Evolutionary conservation across 2,113 vertebrate genomes (phyloP), one percentile per base, ranked within the genome.

Genomic region (Bos indicus): DNA sequence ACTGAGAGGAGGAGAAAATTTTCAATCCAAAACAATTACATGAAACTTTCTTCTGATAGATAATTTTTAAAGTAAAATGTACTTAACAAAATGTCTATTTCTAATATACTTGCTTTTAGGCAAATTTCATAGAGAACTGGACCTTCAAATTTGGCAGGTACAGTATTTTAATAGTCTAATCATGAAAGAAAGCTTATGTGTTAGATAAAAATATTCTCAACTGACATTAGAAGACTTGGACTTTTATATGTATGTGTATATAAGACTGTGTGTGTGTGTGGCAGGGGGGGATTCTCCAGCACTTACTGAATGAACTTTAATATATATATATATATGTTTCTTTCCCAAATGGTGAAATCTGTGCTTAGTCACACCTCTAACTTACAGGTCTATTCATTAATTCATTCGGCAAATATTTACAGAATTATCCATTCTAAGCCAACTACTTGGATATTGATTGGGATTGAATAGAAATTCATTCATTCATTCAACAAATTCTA

Each of bases 11-110:
- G 57, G 21, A 87, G n/a, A 84, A 15, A 71, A 80, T 86, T 1
- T 74, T 91, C 48, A 84, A 93, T 81, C 95, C 23, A 80, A 93
- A 88, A 97, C 97, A 98, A 87, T 94, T 1, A 92, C 86, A 90
- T 91, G 26, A 60, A 97, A 82, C 2, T 91, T 80, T 67, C 0
- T 1, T 92, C 90, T 84, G 54, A 40, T 57, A 54, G 30, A 71
- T 95, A 52, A 43, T 97, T 97, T 96, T 88, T 54, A 91, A 13
- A n/a, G 4, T 90, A 97, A 97, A 87, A 89, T 9, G 8, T 46
- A 59, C 56, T 84, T 74, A 23, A 33, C 11, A 40, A 46, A 74
- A 78, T 17, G 28, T 91, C 67, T 96, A 90, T 48, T 96, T 71
- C 67, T 71, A 71, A 40, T 71, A 94, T 91, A 85, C 46, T 82